phyloP scores from a whole-genome alignment of 2,888 invertebrate genomes.

The Eutolmus rufibarbis region DNA sequence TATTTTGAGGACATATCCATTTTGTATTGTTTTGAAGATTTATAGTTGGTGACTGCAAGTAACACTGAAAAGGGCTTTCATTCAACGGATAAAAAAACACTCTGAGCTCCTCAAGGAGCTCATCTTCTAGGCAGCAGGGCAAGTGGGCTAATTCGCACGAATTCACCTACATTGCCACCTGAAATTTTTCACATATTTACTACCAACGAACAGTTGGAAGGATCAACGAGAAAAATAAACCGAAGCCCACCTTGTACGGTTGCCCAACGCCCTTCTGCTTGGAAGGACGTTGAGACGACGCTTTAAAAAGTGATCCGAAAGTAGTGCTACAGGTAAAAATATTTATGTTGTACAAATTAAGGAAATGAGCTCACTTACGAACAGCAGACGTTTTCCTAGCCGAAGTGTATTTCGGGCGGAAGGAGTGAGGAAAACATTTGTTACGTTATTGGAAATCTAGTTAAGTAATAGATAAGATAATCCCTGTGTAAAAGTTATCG shows the following conservation, averaged over 20 bases:
- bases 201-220: background rate
- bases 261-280: background rate
- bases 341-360: background rate
- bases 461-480: background rate
- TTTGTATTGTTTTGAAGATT: background rate
- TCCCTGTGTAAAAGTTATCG: background rate
- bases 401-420: background rate
- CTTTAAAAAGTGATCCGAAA: background rate
- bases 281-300: background rate
- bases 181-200: background rate
- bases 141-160: background rate
- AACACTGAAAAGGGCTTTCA: background rate
- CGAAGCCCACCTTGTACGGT: background rate
- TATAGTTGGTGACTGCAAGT: background rate
- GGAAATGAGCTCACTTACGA: background rate
- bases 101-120: background rate
- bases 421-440: background rate
- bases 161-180: background rate
- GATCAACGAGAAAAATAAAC: background rate
- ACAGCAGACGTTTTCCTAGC: background rate
- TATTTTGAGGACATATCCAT: slow-evolving; percentile 6
- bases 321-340: background rate
- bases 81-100: background rate
- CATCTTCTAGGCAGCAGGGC: background rate
- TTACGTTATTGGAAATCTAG: slow-evolving; percentile 3